A percentile compares a stretch with the other conserved stretches of the same genome.
Evolutionary conservation across 2,797 vertebrate genomes (phyloP).

Genomic region (Silurus lanzhouensis): DNA sequence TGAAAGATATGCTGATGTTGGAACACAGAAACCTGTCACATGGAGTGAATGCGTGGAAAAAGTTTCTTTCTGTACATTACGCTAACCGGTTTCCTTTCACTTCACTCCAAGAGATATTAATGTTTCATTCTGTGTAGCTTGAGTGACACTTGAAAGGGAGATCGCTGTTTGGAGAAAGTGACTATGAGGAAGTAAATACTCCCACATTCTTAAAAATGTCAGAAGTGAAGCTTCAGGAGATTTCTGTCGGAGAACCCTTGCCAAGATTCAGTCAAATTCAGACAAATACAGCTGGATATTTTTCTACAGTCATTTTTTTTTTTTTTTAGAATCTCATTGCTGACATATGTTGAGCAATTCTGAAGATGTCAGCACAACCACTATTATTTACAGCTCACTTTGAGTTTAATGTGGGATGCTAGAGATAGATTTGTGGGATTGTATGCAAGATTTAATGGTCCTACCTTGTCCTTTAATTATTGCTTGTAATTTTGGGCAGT

Average conservation of each 20-base stretch:
- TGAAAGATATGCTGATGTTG: not conserved
- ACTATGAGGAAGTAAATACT: conserved; percentile 25
- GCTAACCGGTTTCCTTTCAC: not conserved
- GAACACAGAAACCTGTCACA: not conserved
- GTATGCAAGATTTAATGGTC: not conserved
- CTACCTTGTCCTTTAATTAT: not conserved
- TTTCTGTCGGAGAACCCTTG: not conserved
- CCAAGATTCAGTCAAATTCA: conserved; percentile 16
- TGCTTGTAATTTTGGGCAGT: not conserved
- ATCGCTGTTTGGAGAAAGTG: conserved; percentile 4
- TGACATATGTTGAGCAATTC: not conserved
- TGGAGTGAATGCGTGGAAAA: not conserved
- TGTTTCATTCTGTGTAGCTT: not conserved
- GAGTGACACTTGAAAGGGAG: conserved; percentile 16
- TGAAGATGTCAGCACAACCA: too few relatives aligned
- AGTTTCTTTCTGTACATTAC: not conserved
- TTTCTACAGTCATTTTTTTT: too few relatives aligned
- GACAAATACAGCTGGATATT: not conserved
- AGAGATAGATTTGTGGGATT: not conserved
- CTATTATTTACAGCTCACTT: too few relatives aligned
- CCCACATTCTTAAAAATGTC: not conserved
- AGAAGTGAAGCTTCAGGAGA: not conserved
- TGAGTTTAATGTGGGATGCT: not conserved
- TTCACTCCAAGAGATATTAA: not conserved
- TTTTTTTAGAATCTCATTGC: not conserved